These are phyloP conservation scores for Petaurus breviceps DNA, from an alignment of 2,113 vertebrate species.

Conservation along the genomic window DNA sequence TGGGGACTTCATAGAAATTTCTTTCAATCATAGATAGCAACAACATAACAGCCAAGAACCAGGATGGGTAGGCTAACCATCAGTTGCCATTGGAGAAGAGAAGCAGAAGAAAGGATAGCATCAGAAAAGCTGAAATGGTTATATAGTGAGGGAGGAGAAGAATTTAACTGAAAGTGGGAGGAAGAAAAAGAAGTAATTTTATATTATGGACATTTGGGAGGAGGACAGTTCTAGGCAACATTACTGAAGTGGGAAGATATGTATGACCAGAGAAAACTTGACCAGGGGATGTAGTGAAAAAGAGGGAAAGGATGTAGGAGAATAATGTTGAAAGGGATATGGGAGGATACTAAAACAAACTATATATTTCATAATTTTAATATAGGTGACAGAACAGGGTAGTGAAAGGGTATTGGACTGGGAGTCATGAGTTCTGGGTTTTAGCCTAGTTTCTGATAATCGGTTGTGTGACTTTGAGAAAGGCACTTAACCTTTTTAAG, in stretches of 20 bases:
- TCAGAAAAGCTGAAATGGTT: neutral
- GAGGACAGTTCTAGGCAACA: neutral
- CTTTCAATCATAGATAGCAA: neutral
- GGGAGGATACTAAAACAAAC: neutral
- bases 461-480: neutral
- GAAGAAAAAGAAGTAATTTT: neutral
- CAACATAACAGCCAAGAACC: neutral
- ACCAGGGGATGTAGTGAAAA: neutral
- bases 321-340: neutral
- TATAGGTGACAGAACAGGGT: neutral
- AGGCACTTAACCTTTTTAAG: neutral
- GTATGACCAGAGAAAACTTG: neutral
- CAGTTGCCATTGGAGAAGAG: neutral
- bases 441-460: neutral
- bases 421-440: neutral
- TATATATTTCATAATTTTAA: neutral
- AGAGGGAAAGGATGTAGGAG: neutral
- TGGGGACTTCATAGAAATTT: neutral
- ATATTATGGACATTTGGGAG: neutral
- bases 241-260: neutral
- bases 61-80: neutral
- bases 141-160: neutral
- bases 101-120: neutral
- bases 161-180: neutral
- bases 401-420: neutral